Percentiles rank a stretch among this genome's conserved stretches.
Evolutionary conservation across 2,888 invertebrate species (phyloP).

Genomic region (Netelia fuscicornis): DNA sequence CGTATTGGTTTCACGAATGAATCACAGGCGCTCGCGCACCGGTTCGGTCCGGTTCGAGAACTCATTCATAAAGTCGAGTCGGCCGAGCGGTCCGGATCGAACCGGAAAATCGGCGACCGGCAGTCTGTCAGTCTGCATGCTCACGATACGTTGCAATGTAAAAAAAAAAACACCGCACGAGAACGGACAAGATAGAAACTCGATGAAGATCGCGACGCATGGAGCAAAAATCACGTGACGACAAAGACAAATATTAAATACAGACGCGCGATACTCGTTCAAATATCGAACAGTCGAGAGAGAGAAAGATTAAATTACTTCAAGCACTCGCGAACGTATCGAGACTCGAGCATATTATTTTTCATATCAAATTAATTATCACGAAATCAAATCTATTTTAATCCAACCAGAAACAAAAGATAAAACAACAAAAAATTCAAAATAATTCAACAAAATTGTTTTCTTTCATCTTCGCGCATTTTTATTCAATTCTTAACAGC

Average conservation of each 20-base stretch:
- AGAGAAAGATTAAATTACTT: neutral
- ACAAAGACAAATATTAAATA: neutral
- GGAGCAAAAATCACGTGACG: neutral
- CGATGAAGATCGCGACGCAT: neutral
- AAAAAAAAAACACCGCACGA: neutral
- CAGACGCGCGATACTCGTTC: neutral
- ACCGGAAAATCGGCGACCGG: conserved; percentile 77
- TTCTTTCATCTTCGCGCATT: neutral
- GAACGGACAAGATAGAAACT: neutral
- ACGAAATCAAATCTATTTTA: neutral
- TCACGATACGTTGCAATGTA: neutral
- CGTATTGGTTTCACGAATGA: conserved; percentile 56
- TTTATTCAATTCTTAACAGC: too few species aligned
- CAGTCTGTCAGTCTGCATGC: conserved; percentile 68
- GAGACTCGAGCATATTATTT: neutral
- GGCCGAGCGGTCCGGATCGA: conserved; percentile 70
- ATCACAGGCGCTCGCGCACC: conserved; percentile 67
- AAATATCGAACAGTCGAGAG: too few species aligned
- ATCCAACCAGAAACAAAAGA: neutral
- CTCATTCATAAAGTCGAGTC: conserved; percentile 73
- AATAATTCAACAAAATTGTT: neutral
- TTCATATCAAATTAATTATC: neutral
- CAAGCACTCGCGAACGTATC: neutral
- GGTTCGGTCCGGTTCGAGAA: conserved; percentile 76
- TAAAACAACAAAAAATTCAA: neutral